A percentile compares a stretch with the other conserved stretches of the same genome.
phyloP scores from a whole-genome alignment of 2,113 vertebrate species.

The Tupaia tana region DNA sequence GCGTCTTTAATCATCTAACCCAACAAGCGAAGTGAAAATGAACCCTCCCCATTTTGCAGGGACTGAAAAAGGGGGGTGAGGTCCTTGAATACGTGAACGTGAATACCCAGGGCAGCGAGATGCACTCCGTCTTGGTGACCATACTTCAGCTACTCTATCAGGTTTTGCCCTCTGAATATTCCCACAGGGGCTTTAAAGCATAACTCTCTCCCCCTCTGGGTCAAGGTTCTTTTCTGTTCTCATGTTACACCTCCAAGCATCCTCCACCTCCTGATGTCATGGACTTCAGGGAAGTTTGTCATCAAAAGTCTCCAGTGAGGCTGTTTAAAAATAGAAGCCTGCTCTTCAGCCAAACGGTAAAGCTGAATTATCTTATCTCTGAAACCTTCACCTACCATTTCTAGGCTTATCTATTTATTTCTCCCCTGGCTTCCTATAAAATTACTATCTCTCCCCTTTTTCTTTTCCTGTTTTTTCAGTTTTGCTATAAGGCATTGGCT shows the following conservation, averaged over 20 bases:
- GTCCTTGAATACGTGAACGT: background rate
- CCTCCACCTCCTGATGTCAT: background rate
- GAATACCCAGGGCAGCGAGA: background rate
- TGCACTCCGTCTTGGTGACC: no score
- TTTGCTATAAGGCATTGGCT: no score
- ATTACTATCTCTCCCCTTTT: background rate
- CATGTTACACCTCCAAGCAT: background rate
- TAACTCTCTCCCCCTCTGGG: background rate
- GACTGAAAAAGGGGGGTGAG: background rate
- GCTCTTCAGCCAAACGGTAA: background rate
- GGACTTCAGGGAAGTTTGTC: background rate
- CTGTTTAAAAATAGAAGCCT: background rate
- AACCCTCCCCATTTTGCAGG: background rate
- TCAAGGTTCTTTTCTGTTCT: background rate
- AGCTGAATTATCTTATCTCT: background rate
- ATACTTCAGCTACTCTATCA: no score
- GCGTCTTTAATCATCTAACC: background rate
- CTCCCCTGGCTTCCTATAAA: background rate
- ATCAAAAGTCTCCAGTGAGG: background rate
- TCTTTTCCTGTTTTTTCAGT: background rate
- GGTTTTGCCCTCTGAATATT: background rate
- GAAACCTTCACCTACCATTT: background rate
- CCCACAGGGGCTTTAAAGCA: background rate
- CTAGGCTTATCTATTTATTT: background rate
- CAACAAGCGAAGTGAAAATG: background rate